phyloP scores from a whole-genome alignment of 2,888 invertebrate species.

The Bimastos eiseni region DNA sequence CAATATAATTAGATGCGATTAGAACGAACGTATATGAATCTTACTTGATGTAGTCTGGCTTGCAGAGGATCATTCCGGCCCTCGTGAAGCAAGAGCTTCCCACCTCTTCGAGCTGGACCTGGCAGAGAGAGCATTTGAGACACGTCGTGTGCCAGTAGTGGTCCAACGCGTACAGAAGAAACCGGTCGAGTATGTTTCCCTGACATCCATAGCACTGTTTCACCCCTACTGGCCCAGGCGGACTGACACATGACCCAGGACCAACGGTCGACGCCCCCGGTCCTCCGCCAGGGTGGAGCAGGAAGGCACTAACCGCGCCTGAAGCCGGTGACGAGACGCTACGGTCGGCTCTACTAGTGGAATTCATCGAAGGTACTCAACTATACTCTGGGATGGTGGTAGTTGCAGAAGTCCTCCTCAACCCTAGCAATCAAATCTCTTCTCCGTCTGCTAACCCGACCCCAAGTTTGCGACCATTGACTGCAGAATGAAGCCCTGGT shows the following conservation, averaged over 20 bases:
- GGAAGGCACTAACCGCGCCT: slow-evolving; percentile 16
- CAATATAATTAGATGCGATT: background rate
- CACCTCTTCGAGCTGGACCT: slow-evolving; percentile 84
- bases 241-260: background rate
- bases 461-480: background rate
- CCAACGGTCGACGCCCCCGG: background rate
- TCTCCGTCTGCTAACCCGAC: background rate
- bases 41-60: slow-evolving; percentile 78
- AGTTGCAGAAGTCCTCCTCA: background rate
- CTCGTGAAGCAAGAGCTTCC: slow-evolving; percentile 89
- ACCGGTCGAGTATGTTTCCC: slow-evolving; percentile 86
- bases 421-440: background rate
- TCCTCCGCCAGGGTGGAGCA: background rate
- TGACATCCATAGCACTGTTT: slow-evolving; percentile 83
- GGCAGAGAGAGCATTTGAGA: slow-evolving; percentile 89
- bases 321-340: slow-evolving; percentile 18
- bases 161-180: slow-evolving; percentile 86
- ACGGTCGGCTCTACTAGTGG: background rate
- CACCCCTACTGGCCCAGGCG: slow-evolving; percentile 30
- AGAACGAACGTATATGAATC: background rate
- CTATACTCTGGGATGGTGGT: background rate
- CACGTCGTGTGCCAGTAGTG: slow-evolving; percentile 94
- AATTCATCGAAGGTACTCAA: background rate
- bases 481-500: background rate
- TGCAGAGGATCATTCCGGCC: slow-evolving; percentile 91